These are phyloP conservation scores for Xestia sexstrigata DNA, from an alignment of 2,888 invertebrate species.

Conservation along the genomic window DNA sequence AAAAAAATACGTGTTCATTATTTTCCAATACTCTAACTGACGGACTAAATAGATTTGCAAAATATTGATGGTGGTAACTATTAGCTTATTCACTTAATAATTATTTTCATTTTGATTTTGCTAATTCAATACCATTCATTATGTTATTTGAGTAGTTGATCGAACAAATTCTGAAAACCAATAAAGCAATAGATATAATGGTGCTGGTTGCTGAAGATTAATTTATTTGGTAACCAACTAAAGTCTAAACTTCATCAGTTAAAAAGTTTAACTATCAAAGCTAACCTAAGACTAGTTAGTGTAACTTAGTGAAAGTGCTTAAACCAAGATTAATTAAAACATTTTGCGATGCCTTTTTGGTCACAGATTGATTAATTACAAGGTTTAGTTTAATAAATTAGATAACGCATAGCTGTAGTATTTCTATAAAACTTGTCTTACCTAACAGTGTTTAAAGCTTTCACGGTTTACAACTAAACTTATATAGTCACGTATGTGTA, in stretches of 20 bases:
- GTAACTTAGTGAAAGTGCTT: constrained; percentile 3
- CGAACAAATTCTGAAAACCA: background rate
- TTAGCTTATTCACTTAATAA: too few species aligned
- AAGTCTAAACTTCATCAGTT: constrained; percentile 4
- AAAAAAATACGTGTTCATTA: too few species aligned
- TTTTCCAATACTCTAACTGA: too few species aligned
- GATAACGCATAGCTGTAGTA: background rate
- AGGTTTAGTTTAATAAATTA: constrained; percentile 1
- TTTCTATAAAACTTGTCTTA: background rate
- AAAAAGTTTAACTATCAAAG: constrained; percentile 26
- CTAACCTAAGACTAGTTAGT: background rate
- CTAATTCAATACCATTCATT: background rate
- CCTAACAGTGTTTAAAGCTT: too few species aligned
- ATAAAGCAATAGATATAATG: background rate
- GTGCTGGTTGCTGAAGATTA: background rate
- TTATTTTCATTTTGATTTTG: background rate
- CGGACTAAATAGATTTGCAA: too few species aligned
- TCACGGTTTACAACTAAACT: too few species aligned
- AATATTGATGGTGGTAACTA: too few species aligned
- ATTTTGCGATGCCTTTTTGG: background rate
- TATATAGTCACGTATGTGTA: too few species aligned
- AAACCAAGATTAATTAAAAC: constrained; percentile 12
- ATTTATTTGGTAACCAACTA: background rate
- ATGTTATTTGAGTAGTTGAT: background rate
- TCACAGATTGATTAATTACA: constrained; percentile 30